Conservation (phyloP, 2,888 invertebrate species). For the Adineta ricciae region DNA sequence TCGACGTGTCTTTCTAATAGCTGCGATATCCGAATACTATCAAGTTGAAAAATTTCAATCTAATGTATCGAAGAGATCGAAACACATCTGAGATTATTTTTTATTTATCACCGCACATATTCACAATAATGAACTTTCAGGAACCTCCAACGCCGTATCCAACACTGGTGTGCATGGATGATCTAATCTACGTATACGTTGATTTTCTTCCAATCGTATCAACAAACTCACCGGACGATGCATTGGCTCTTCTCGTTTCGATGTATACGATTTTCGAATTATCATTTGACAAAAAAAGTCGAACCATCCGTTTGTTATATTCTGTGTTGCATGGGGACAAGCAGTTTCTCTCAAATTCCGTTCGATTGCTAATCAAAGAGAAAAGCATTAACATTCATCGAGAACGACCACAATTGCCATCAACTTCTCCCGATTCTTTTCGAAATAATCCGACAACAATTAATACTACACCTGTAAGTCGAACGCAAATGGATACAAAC, state of each 20-base stretch:
- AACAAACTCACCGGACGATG: neutral
- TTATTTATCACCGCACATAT: neutral
- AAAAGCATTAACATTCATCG: neutral
- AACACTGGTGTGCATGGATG: neutral
- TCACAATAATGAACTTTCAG: neutral
- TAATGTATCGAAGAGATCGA: neutral
- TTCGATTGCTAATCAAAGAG: neutral
- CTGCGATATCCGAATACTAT: no score
- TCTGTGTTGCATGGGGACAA: no score
- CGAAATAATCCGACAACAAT: neutral
- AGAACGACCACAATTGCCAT: neutral
- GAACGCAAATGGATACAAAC: neutral
- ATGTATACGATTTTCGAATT: neutral
- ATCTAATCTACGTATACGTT: neutral
- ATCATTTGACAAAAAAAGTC: neutral
- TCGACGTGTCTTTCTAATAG: no score
- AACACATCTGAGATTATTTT: neutral
- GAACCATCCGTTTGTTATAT: neutral
- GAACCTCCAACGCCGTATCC: neutral
- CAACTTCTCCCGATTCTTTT: neutral
- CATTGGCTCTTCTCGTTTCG: neutral
- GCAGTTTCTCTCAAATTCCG: neutral
- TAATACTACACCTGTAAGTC: neutral
- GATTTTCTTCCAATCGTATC: neutral
- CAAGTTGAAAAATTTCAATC: no score